Percentiles rank a stretch among this genome's conserved stretches.
Evolutionary conservation across 2,113 vertebrate species (phyloP).

Genomic region (Tilapia sparmanii): DNA sequence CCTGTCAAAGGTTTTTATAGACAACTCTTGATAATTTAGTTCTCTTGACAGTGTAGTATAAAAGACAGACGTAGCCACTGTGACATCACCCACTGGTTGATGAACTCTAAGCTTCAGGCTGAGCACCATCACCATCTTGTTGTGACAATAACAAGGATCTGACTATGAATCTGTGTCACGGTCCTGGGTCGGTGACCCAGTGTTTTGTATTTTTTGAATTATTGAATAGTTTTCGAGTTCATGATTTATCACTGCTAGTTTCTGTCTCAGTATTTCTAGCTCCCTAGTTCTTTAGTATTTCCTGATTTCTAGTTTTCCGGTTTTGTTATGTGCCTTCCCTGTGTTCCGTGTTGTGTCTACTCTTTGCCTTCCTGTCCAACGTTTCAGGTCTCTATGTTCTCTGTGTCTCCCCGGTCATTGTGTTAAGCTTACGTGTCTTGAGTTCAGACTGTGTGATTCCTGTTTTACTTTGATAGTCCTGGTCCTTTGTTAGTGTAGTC

Average conservation of each 20-base stretch:
- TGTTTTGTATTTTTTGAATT: neutral
- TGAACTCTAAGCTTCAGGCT: neutral
- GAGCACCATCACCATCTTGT: neutral
- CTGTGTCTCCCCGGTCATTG: neutral
- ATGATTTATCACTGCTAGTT: neutral
- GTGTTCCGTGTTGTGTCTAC: fast-evolving
- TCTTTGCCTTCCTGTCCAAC: neutral
- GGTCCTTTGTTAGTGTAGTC: neutral
- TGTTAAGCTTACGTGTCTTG: neutral
- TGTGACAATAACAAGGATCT: neutral
- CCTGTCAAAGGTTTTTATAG: neutral
- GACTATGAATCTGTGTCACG: neutral
- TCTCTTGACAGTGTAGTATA: neutral
- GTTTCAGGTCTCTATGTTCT: neutral
- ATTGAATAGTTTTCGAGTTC: neutral
- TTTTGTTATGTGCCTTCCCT: neutral
- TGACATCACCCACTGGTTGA: neutral
- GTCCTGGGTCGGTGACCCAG: neutral
- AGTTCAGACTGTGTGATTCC: neutral
- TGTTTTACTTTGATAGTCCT: neutral
- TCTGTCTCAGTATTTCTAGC: neutral
- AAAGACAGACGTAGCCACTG: neutral
- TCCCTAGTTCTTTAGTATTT: neutral
- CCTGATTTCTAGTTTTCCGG: neutral
- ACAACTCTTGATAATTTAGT: neutral